Percentiles rank a stretch among this genome's conserved stretches.
These are phyloP conservation scores for Keiferia lycopersicella DNA, from an alignment of 2,888 invertebrate genomes.

Conservation along the genomic window DNA sequence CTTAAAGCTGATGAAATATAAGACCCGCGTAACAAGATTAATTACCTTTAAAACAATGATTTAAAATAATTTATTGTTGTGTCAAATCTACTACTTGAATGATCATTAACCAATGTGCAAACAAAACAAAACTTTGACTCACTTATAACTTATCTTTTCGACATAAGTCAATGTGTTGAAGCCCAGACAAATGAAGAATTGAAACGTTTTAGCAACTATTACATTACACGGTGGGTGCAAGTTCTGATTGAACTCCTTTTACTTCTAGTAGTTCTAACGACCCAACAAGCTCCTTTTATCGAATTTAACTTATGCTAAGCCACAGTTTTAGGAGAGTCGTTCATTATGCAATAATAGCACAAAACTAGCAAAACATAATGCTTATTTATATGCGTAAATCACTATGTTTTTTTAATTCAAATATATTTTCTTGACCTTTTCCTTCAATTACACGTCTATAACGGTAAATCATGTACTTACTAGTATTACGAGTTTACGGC, in stretches of 20 bases:
- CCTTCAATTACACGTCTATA: no score
- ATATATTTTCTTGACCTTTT: no score
- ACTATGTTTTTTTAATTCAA: no score
- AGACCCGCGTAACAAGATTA: constrained; percentile 27
- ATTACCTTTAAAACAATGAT: constrained; percentile 27
- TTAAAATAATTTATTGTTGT: constrained; percentile 22
- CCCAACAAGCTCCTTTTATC: neutral
- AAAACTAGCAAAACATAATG: no score
- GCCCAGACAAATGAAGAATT: constrained; percentile 7
- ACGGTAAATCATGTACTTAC: no score
- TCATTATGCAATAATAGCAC: no score
- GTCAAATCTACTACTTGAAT: constrained; percentile 12
- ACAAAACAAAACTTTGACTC: constrained; percentile 23
- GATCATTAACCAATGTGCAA: constrained; percentile 21
- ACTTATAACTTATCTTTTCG: constrained; percentile 25
- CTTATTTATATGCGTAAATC: no score
- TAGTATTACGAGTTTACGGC: no score
- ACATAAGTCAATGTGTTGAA: constrained; percentile 24
- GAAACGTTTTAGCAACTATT: constrained; percentile 3
- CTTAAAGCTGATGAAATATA: constrained; percentile 13
- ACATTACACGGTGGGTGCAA: neutral
- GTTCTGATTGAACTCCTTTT: neutral
- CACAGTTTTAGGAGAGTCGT: no score
- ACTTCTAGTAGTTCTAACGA: no score
- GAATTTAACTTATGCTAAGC: neutral